A percentile compares a stretch with the other conserved stretches of the same genome.
phyloP scores from a whole-genome alignment of 2,113 vertebrate genomes.

The Panthera leo region DNA sequence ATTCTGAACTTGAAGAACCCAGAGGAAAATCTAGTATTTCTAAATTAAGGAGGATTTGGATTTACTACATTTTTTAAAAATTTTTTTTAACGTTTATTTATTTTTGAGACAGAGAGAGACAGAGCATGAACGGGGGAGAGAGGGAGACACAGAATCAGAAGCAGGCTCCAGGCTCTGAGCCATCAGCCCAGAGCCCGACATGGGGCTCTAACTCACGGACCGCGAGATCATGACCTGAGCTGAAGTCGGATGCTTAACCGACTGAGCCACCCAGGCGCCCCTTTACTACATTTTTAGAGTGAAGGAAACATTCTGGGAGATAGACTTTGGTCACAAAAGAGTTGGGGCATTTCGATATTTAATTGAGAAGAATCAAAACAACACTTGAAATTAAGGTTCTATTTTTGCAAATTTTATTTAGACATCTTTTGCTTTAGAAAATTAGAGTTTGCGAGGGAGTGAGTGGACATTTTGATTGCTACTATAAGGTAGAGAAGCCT shows the following conservation, averaged over 20 bases:
- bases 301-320: background rate
- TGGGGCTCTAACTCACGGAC: too few relatives aligned
- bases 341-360: background rate
- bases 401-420: conserved; percentile 9
- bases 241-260: too few relatives aligned
- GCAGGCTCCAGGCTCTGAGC: too few relatives aligned
- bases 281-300: background rate
- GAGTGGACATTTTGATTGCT: background rate
- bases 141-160: too few relatives aligned
- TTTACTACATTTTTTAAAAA: background rate
- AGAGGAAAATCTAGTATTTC: background rate
- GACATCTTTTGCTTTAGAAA: conserved; percentile 10
- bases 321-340: background rate
- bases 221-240: too few relatives aligned
- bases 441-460: background rate
- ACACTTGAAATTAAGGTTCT: background rate
- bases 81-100: too few relatives aligned
- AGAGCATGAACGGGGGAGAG: too few relatives aligned
- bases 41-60: conserved; percentile 4
- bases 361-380: conserved; percentile 15
- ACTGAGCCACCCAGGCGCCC: too few relatives aligned
- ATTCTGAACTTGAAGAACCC: conserved; percentile 11
- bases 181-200: too few relatives aligned
- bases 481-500: background rate
- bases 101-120: too few relatives aligned